Percentiles rank a stretch among this genome's conserved stretches.
Conservation (phyloP, 2,888 invertebrate species). For the Camptogramma bilineatum region DNA sequence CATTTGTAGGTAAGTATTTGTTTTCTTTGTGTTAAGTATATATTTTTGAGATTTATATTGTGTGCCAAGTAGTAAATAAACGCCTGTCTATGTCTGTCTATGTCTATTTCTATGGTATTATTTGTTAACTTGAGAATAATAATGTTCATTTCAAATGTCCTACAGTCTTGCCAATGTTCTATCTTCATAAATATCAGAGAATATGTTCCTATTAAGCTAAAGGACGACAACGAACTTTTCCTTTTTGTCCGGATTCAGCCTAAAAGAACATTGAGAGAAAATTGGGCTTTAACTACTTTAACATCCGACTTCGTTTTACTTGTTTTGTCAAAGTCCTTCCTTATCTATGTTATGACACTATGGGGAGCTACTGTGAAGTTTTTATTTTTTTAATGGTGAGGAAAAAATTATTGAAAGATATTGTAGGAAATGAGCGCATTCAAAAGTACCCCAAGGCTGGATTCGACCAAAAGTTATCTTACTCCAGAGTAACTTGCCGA, state of each 20-base stretch:
- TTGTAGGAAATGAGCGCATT: too few relatives aligned
- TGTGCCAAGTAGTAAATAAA: too few relatives aligned
- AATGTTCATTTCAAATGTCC: background rate
- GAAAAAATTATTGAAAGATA: too few relatives aligned
- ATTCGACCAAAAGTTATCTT: too few relatives aligned
- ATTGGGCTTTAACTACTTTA: constrained; percentile 19
- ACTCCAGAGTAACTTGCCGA: too few relatives aligned
- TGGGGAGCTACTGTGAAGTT: constrained; percentile 13
- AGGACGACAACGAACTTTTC: background rate
- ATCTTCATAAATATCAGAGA: background rate
- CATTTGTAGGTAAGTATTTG: too few relatives aligned
- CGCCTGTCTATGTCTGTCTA: too few relatives aligned
- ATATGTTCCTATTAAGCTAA: background rate
- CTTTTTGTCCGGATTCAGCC: background rate
- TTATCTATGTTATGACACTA: constrained; percentile 25
- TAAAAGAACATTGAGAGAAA: constrained; percentile 16
- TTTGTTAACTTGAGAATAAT: too few relatives aligned
- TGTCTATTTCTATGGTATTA: too few relatives aligned
- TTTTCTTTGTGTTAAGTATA: too few relatives aligned
- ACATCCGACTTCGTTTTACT: constrained; percentile 25
- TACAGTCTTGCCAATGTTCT: background rate
- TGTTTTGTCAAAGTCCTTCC: constrained; percentile 26
- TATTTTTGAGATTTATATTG: too few relatives aligned
- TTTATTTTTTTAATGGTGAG: background rate
- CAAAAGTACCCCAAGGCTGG: too few relatives aligned